Base-by-base conservation (phyloP, 2,888 invertebrate species). In the Seira musarum region DNA sequence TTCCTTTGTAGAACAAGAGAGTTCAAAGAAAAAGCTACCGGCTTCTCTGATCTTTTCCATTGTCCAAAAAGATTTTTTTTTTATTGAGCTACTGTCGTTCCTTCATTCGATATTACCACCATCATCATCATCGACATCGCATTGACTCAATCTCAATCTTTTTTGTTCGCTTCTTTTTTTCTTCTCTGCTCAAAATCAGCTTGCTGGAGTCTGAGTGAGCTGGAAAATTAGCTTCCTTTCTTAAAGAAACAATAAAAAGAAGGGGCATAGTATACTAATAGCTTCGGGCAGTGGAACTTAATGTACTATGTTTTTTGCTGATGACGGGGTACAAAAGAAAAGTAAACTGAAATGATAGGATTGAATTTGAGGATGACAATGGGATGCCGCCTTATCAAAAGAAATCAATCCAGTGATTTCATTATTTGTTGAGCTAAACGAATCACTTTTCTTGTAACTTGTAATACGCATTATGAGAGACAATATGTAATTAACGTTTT, bases 401-500 rank as follows among this genome's bases (percentile, higher is more conserved):
- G 53, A 49, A 78, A 78, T 78, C 78, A 71, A 78, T 78, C 25
- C 60, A 70, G 65, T 71, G 78, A 71, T 66, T 77, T 49, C 61
- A 71, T 78, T 78, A 78, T 71, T 78, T 78, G 78, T 71, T 66
- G 49, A 71, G 60, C 25, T 78, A 78, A 78, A 71, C 24, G 78
- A 71, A 66, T 65, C 78, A 66, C 78, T 70, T 61, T 17, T 63
- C 19, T 10, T 22, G 24, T 22, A 19, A 13, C 19, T 10, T 22
- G 24, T 22, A 19, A 13, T 63, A 22, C 5, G 30, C 30, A 35
- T 70, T 40, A 64, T 69, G n/a, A 24, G 10, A 78, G 78, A 78
- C 78, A 78, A 78, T 78, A 66, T 40, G 71, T 49, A 78, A 78
- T 78, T 78, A 78, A 78, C 71, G 78, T 60, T 25, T 69, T 68